These are phyloP conservation scores for Crematogaster levior DNA, from an alignment of 2,888 invertebrate genomes.

Conservation along the genomic window DNA sequence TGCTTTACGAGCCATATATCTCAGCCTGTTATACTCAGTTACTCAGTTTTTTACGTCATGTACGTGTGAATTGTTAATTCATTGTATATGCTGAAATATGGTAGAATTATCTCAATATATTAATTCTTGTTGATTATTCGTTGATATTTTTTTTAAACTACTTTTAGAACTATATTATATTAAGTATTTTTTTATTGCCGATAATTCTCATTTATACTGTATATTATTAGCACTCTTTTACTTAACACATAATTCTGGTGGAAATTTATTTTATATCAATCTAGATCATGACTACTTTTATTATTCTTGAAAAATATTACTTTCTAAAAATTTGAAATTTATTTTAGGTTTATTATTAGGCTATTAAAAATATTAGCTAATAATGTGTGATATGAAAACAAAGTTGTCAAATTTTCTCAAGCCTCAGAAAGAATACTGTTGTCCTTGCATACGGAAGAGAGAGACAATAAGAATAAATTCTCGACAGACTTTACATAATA, in stretches of 20 bases:
- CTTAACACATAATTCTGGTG: not conserved
- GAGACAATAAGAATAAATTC: constrained; percentile 47
- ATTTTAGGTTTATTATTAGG: not conserved
- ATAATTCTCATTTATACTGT: not conserved
- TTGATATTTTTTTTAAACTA: constrained; percentile 2
- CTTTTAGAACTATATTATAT: not conserved
- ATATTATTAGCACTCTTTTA: not conserved
- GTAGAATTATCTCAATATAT: not conserved
- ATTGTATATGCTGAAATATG: not conserved
- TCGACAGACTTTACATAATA: constrained; percentile 65
- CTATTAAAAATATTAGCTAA: constrained; percentile 2
- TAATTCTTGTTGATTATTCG: constrained; percentile 31
- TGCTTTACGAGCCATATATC: constrained; percentile 28
- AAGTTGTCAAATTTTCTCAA: not conserved
- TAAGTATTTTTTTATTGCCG: not conserved
- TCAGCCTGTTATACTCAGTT: constrained; percentile 13
- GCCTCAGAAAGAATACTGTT: constrained; percentile 53
- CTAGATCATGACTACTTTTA: not conserved
- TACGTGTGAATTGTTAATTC: not conserved
- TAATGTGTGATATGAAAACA: not conserved
- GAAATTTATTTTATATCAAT: not conserved
- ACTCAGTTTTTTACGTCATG: not conserved
- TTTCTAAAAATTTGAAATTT: not conserved
- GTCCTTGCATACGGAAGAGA: constrained; percentile 35
- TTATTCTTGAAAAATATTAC: not conserved